Conservation (phyloP, 2,113 vertebrate genomes). For the Columba janthina region DNA sequence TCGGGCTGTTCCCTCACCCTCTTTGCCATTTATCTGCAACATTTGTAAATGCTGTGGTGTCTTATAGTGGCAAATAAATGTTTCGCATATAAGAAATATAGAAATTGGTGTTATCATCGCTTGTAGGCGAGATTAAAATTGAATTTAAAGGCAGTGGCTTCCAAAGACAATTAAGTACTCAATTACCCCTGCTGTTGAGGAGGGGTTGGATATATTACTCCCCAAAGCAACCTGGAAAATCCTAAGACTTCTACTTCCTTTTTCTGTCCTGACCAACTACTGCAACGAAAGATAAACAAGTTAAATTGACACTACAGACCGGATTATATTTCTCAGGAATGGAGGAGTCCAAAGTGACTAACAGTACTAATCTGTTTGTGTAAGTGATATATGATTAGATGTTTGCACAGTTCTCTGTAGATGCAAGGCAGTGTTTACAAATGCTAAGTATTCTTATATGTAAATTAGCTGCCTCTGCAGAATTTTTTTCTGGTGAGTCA, state of each 20-base stretch:
- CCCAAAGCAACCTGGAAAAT: background rate
- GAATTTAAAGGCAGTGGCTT: background rate
- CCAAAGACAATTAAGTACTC: background rate
- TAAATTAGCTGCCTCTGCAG: conserved; percentile 45
- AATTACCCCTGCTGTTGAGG: background rate
- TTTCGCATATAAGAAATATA: background rate
- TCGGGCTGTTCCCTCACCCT: background rate
- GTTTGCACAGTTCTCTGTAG: background rate
- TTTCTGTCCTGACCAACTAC: background rate
- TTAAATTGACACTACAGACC: background rate
- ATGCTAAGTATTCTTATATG: background rate
- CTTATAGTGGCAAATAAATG: background rate
- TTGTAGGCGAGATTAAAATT: background rate
- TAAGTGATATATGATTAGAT: background rate
- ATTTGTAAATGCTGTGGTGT: background rate
- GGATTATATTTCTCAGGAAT: background rate
- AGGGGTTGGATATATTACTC: background rate
- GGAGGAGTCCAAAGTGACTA: background rate
- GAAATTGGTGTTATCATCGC: background rate
- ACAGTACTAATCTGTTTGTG: background rate
- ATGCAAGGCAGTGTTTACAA: background rate
- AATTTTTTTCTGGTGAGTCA: conserved; percentile 31
- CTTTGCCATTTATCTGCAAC: background rate
- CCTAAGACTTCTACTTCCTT: background rate
- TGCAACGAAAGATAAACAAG: background rate